phyloP scores from a whole-genome alignment of 2,888 invertebrate species.

The Epistrophella euchroma region DNA sequence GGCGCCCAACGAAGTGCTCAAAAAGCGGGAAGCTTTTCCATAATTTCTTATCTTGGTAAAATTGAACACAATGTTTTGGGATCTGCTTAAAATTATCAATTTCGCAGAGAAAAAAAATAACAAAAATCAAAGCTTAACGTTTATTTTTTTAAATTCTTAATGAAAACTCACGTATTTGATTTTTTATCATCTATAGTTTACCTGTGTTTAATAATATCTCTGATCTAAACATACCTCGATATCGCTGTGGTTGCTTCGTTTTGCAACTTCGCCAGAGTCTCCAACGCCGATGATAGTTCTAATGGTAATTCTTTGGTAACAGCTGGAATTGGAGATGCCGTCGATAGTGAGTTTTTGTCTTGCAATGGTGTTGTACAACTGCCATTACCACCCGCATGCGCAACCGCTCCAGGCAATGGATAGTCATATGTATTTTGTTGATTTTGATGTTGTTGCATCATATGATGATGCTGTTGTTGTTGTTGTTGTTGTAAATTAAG shows the following conservation, averaged over 20 bases:
- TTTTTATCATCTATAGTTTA: neutral
- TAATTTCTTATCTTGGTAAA: no score
- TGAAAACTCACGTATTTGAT: neutral
- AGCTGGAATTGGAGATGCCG: constrained; percentile 70
- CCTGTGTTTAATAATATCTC: neutral
- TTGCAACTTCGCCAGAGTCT: constrained; percentile 90
- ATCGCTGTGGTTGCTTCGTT: constrained; percentile 93
- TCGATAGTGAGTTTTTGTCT: constrained; percentile 78
- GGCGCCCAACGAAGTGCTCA: neutral
- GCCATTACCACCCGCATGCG: constrained; percentile 73
- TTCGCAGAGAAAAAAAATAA: no score
- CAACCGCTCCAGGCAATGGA: constrained; percentile 82
- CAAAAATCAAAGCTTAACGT: no score
- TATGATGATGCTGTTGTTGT: constrained; percentile 73
- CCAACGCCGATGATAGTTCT: constrained; percentile 90
- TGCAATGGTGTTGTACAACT: constrained; percentile 76
- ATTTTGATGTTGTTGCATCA: constrained; percentile 58
- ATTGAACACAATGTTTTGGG: no score
- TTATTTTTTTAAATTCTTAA: neutral
- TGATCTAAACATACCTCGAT: constrained; percentile 84
- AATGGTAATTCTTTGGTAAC: constrained; percentile 87
- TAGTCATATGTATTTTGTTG: constrained; percentile 69
- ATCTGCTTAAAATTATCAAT: no score
- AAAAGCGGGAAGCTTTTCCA: neutral
- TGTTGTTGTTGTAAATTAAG: constrained; percentile 71